phyloP scores from a whole-genome alignment of 2,797 vertebrate species.

The Cyprinodon diabolis region DNA sequence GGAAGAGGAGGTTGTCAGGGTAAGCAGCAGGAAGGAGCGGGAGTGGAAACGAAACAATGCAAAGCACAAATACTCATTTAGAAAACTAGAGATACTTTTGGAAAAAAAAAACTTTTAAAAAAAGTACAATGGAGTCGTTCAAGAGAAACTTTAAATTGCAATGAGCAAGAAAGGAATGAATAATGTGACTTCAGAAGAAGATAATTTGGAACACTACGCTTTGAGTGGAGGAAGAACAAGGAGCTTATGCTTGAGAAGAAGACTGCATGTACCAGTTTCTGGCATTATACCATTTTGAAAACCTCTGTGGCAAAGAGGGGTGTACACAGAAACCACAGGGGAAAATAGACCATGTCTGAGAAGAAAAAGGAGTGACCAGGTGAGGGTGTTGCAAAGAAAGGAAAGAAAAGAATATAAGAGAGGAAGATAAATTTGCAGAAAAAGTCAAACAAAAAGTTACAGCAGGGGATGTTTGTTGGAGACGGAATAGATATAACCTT shows the following conservation, averaged over 20 bases:
- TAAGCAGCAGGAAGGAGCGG: conserved; percentile 24
- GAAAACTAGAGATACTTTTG: not conserved
- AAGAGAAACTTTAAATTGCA: not conserved
- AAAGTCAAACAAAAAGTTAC: conserved; percentile 15
- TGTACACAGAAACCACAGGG: not conserved
- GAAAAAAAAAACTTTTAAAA: not conserved
- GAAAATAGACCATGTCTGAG: not conserved
- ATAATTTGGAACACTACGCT: not conserved
- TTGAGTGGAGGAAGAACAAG: not conserved
- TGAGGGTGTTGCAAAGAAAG: not conserved
- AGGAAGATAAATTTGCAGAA: not conserved
- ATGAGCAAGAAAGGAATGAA: not conserved
- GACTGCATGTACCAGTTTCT: not conserved
- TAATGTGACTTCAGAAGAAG: not conserved
- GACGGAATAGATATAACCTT: not conserved
- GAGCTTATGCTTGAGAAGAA: not conserved
- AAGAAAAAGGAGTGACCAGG: not conserved
- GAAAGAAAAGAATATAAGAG: not conserved
- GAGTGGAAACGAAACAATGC: conserved; percentile 9
- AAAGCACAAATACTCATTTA: not conserved
- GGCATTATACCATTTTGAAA: not conserved
- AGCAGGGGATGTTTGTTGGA: conserved; percentile 8
- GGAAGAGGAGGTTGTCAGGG: conserved; percentile 18
- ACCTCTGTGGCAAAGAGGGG: not conserved
- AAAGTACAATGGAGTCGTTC: not conserved